These are phyloP conservation scores for Agriopis aurantiaria DNA, from an alignment of 2,888 invertebrate genomes.

Conservation along the genomic window DNA sequence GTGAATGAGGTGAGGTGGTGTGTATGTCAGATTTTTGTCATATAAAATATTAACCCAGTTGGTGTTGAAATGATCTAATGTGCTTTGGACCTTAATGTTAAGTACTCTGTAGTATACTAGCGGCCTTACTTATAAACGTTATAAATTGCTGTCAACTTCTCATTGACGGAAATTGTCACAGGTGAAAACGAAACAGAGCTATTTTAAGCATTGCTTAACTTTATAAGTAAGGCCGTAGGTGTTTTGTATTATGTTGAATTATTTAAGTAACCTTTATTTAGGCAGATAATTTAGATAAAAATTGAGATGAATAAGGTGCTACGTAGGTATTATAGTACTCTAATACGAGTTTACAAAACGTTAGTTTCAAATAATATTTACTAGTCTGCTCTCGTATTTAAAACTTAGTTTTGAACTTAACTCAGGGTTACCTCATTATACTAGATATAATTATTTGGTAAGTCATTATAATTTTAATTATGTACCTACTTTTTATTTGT, in stretches of 20 bases:
- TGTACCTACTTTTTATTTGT: not conserved
- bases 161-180: too few species aligned
- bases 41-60: not conserved
- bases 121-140: too few species aligned
- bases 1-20: too few species aligned
- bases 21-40: too few species aligned
- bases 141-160: too few species aligned
- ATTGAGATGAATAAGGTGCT: conserved; percentile 28
- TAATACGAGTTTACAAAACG: not conserved
- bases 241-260: not conserved
- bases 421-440: conserved; percentile 33
- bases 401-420: conserved; percentile 31
- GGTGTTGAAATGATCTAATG: not conserved
- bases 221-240: too few species aligned
- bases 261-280: not conserved
- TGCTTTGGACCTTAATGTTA: not conserved
- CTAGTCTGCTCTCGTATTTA: conserved; percentile 30
- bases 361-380: conserved; percentile 17
- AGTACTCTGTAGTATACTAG: too few species aligned
- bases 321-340: conserved; percentile 4
- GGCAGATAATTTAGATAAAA: not conserved
- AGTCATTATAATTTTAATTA: conserved; percentile 6
- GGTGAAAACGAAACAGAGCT: too few species aligned
- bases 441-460: conserved; percentile 11
- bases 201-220: too few species aligned